phyloP scores from a whole-genome alignment of 2,797 vertebrate genomes.

The Salmo trutta region DNA sequence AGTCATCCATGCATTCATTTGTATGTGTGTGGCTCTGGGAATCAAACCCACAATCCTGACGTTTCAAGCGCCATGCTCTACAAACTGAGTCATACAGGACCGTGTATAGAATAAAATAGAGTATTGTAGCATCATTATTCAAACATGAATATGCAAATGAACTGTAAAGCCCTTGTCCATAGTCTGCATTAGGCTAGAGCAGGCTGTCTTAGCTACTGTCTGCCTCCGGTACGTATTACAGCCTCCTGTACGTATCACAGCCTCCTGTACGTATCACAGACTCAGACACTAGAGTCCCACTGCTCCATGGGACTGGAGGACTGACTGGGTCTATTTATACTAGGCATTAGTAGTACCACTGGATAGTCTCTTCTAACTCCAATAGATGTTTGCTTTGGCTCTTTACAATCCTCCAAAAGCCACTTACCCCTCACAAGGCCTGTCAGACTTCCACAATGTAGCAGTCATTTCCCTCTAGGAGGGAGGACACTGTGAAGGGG shows the following conservation, averaged over 20 bases:
- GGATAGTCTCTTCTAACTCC: conserved; percentile 14
- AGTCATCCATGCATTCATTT: no score
- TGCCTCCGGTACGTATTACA: background rate
- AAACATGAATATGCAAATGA: no score
- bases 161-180: no score
- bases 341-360: conserved; percentile 29
- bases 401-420: conserved; percentile 5
- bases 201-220: background rate
- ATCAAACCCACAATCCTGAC: no score
- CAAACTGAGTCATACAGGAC: no score
- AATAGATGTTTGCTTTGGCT: conserved; percentile 10
- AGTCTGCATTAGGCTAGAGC: no score
- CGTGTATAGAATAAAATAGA: no score
- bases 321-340: conserved; percentile 28
- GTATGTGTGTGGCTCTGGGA: no score
- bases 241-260: background rate
- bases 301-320: background rate
- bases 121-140: no score
- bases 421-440: conserved; percentile 12
- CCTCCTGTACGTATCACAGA: conserved; percentile 33
- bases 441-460: conserved; percentile 4
- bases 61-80: no score
- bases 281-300: conserved; percentile 25
- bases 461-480: background rate
- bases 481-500: background rate